Evolutionary conservation across 1,140 invertebrate species (phyloP), one percentile per base, ranked within the genome.

Genomic region (Myzus persicae): DNA sequence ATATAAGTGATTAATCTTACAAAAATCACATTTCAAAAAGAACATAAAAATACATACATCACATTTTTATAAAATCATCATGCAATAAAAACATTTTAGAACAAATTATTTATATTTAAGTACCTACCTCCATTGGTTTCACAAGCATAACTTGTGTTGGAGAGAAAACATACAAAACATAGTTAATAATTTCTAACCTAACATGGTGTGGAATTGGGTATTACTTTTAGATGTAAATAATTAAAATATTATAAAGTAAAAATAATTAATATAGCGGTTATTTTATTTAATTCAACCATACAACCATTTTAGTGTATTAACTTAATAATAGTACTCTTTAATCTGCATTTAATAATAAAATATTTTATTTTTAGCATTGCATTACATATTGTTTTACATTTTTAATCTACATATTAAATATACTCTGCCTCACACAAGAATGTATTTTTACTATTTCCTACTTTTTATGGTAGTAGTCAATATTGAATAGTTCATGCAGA

Each of bases 21-120:
- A 59, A 90, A 59, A 90, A 76, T 76, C n/a, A 76, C 59, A 67
- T 67, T 67, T 67, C 59, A 67, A 67, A 67, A 18, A 67, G 31
- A n/a, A 18, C 59, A 76, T 14, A 14, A 76, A 5, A 76, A 18
- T 76, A 76, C 6, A 40, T 8, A 54, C 42, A 89, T 54, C 88
- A 90, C n/a, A 40, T 40, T 85, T 40, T 48, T 26, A 88, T 40
- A 88, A n/a, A 90, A 59, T 59, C 40, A 59, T 18, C 88, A 90
- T 90, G 88, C 88, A 90, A 90, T 90, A 59, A 38, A 40, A 90
- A 38, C 5, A 38, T 40, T 59, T 22, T 51, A 54, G 26, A 51
- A 89, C 46, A 51, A 88, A 40, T 59, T 90, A 36, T 31, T 59
- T 89, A 46, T 40, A 36, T 2, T 59, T 48, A 42, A 46, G 51